Conservation (phyloP, 2,113 vertebrate species). For the Chloropsis cyanopogon region DNA sequence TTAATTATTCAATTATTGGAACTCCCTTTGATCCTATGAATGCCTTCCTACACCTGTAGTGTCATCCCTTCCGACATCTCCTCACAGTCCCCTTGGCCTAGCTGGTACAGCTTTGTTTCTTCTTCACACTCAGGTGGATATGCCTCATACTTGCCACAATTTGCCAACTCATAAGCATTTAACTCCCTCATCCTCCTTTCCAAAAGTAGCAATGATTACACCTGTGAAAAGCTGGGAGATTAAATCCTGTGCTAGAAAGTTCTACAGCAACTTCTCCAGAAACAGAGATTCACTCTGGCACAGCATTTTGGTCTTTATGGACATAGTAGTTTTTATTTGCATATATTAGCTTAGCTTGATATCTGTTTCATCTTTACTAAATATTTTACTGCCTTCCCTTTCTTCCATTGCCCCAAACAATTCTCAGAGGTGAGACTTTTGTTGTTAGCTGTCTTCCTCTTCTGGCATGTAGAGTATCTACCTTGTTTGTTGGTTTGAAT, state of each 20-base stretch:
- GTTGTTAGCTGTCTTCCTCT: neutral
- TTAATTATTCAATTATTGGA: neutral
- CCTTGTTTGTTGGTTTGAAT: constrained; percentile 9
- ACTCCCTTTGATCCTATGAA: neutral
- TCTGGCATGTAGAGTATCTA: neutral
- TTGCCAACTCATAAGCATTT: neutral
- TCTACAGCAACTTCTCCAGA: neutral
- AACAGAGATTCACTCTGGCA: neutral
- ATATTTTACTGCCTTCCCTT: neutral
- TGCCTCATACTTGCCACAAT: neutral
- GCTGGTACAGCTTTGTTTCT: neutral
- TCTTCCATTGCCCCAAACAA: neutral
- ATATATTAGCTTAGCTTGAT: neutral
- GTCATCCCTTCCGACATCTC: neutral
- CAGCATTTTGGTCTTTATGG: neutral
- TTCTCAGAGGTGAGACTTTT: neutral
- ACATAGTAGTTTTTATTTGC: neutral
- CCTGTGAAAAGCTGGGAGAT: neutral
- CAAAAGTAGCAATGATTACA: neutral
- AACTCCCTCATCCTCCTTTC: neutral
- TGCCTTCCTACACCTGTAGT: neutral
- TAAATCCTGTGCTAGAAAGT: neutral
- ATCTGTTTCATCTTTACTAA: neutral
- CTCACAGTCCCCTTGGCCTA: neutral
- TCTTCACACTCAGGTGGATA: neutral